These are phyloP conservation scores for Archips xylosteana DNA, from an alignment of 2,888 invertebrate species.

Conservation along the genomic window DNA sequence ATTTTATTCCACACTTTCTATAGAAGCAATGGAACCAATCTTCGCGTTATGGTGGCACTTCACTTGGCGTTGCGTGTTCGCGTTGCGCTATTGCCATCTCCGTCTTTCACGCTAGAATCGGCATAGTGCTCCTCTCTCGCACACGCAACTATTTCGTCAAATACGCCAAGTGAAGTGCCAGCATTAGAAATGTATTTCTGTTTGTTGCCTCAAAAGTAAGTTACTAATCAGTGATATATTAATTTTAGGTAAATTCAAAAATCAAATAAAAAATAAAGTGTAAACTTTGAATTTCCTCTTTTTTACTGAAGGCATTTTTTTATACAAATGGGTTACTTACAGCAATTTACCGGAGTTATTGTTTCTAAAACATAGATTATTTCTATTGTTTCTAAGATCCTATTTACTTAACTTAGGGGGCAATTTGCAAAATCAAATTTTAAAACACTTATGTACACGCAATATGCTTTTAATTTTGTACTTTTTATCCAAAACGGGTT, in stretches of 20 bases:
- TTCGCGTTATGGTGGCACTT: no score
- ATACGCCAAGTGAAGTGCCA: no score
- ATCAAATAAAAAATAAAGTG: conserved; percentile 46
- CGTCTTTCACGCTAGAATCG: no score
- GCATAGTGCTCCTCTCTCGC: no score
- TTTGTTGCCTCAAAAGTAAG: conserved; percentile 52
- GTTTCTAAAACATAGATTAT: conserved; percentile 25
- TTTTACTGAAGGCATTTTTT: conserved; percentile 9
- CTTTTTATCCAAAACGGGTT: conserved; percentile 40
- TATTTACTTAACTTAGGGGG: conserved; percentile 23
- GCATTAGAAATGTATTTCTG: conserved; percentile 20
- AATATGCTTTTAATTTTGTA: conserved; percentile 35
- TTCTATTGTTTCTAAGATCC: conserved; percentile 18
- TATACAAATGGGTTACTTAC: conserved; percentile 21
- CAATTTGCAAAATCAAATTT: conserved; percentile 32
- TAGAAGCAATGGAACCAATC: background rate
- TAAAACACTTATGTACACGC: conserved; percentile 35
- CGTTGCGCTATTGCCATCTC: no score
- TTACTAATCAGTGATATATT: conserved; percentile 41
- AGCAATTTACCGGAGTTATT: conserved; percentile 7
- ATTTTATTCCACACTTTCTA: background rate
- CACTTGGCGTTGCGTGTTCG: no score
- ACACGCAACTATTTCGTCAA: no score
- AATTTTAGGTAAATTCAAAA: conserved; percentile 45
- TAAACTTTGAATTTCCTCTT: conserved; percentile 17